Percentiles rank a stretch among this genome's conserved stretches.
Evolutionary conservation across 2,113 vertebrate species (phyloP).

Genomic region (cattle (Bos taurus)): DNA sequence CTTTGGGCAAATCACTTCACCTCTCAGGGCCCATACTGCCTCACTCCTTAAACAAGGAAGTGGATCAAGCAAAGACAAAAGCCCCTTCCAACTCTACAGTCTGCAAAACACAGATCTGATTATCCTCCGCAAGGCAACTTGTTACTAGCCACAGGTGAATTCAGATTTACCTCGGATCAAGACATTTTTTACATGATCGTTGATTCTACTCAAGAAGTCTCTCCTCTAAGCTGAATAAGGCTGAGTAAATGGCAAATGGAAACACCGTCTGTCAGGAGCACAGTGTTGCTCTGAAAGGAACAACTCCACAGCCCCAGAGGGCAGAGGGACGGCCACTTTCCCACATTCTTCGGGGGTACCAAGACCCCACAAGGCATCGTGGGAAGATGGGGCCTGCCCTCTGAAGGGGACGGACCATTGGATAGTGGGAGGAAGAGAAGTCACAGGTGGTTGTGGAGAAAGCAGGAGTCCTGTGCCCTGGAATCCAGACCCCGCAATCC

Average conservation of each 20-base stretch:
- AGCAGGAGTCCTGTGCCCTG: not conserved
- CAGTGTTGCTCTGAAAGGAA: not conserved
- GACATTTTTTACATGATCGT: not conserved
- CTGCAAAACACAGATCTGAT: not conserved
- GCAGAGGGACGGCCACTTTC: not conserved
- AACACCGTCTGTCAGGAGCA: not conserved
- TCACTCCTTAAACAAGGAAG: not conserved
- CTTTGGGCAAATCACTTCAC: not conserved
- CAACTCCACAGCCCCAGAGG: not conserved
- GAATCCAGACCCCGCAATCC: not conserved
- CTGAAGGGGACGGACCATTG: not conserved
- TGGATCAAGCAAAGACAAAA: not conserved
- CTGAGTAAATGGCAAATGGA: not conserved
- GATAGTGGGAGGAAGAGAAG: not conserved
- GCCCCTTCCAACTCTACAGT: not conserved
- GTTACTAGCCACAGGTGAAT: not conserved
- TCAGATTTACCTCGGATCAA: not conserved
- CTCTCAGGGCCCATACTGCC: not conserved
- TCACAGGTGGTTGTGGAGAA: not conserved
- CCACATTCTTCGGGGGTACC: not conserved
- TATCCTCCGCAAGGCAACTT: not conserved
- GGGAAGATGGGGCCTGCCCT: not conserved
- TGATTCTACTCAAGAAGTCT: not conserved
- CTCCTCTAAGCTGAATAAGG: not conserved
- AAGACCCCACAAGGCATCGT: not conserved